phyloP scores from a whole-genome alignment of 1,140 invertebrate genomes.

The Paraescarpia echinospica region DNA sequence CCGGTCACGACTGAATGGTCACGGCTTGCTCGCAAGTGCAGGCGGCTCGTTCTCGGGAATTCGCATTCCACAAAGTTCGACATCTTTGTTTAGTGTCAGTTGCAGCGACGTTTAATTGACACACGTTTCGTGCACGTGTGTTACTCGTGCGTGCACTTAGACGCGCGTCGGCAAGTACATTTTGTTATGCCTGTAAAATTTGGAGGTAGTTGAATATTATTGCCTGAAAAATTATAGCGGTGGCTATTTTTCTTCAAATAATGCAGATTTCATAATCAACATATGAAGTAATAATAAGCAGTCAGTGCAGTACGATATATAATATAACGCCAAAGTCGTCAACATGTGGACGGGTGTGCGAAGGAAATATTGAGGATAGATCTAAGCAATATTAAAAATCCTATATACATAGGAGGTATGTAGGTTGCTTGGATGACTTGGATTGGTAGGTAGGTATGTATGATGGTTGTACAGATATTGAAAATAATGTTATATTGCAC shows the following conservation, averaged over 20 bases:
- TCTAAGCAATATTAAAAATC: too few species aligned
- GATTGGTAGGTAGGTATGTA: too few species aligned
- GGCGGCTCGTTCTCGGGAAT: too few species aligned
- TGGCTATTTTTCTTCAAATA: neutral
- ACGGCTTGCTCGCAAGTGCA: neutral
- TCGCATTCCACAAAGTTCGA: neutral
- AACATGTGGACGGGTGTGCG: too few species aligned
- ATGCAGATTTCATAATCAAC: neutral
- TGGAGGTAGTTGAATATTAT: neutral
- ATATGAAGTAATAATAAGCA: too few species aligned
- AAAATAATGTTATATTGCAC: too few species aligned
- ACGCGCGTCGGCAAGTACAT: neutral
- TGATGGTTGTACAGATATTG: too few species aligned
- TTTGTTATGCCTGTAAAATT: neutral
- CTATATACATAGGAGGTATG: too few species aligned
- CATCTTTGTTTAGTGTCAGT: neutral
- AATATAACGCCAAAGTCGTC: too few species aligned
- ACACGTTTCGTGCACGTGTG: neutral
- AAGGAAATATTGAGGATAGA: too few species aligned
- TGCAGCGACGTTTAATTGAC: neutral
- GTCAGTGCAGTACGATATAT: too few species aligned
- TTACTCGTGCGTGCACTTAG: neutral
- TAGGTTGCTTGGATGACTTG: too few species aligned
- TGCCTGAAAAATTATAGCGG: neutral
- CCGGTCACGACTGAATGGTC: neutral